Evolutionary conservation across 2,113 vertebrate species (phyloP), one percentile per base, ranked within the genome.

Genomic region (Xenopus laevis): DNA sequence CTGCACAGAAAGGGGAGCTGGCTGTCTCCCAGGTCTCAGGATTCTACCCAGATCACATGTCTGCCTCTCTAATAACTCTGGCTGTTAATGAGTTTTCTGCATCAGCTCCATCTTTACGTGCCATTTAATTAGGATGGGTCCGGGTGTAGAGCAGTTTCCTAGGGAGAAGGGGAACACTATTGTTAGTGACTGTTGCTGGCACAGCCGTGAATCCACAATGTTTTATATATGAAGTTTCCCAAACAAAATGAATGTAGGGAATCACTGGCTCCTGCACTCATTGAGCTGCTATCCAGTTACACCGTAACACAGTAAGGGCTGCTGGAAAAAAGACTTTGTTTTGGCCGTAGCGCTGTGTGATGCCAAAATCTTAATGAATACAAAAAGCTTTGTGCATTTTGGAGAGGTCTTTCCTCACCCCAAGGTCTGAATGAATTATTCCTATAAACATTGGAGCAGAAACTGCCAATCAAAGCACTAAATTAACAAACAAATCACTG

Each of bases 111-210:
- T 66, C 65, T 55, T 68, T 69, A 45, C 61, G 53, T 63, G 6
- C 20, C 66, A 55, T 20, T 75, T 75, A 63, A 75, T 75, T 75
- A 69, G 58, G 65, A 68, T 44, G 46, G 45, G 46, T 21, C 65
- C 15, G 44, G 72, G 45, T 13, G 13, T 30, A 50, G 65, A 15
- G 65, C 12, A 6, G 17, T 44, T 60, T 61, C 72, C 55, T 61
- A 33, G 50, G 27, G 46, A 21, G 18, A 72, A 13, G 23, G 60
- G 33, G 61, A 52, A 21, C 59, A 53, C 16, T 16, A 53, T 20
- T 33, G n/a, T 64, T 13, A 55, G n/a, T 12, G 23, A 0, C 33
- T 40, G 33, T 40, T 27, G 6, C 33, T 50, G 47, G 12, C 47
- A 13, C 11, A 12, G 47, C 47, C 17, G 15, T 1, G 17, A n/a